These are phyloP conservation scores for Margaritifera margaritifera DNA, from an alignment of 2,888 invertebrate genomes.

Conservation along the genomic window DNA sequence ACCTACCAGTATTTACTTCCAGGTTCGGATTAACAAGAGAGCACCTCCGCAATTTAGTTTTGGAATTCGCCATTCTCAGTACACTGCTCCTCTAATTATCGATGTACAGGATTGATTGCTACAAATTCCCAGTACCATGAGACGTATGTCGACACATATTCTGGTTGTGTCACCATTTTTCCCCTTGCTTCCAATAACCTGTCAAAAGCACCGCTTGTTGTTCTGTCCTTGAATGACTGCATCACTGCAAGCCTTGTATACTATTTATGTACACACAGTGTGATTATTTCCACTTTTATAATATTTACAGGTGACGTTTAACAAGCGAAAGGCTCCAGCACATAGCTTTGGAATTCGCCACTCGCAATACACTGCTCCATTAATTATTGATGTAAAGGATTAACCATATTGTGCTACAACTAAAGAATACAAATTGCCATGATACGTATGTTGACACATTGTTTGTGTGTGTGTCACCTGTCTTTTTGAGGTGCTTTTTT, in stretches of 20 bases:
- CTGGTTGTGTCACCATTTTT: too few species aligned
- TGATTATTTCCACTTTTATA: neutral
- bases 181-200: too few species aligned
- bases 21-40: slow-evolving; percentile 55
- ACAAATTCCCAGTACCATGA: neutral
- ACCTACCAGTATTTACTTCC: slow-evolving; percentile 11
- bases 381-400: slow-evolving; percentile 53
- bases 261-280: too few species aligned
- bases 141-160: neutral
- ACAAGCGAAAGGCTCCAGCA: slow-evolving; percentile 64
- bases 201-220: too few species aligned
- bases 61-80: slow-evolving; percentile 73
- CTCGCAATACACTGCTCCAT: slow-evolving; percentile 67
- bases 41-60: slow-evolving; percentile 70
- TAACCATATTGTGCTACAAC: slow-evolving; percentile 8
- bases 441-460: too few species aligned
- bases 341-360: slow-evolving; percentile 73
- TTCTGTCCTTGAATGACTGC: too few species aligned
- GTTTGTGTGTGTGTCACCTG: too few species aligned
- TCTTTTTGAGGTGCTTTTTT: too few species aligned
- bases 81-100: slow-evolving; percentile 63
- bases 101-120: slow-evolving; percentile 19
- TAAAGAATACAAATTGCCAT: too few species aligned
- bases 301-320: slow-evolving; percentile 54
- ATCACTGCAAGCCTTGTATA: too few species aligned